Percentiles rank a stretch among this genome's conserved stretches.
Evolutionary conservation across 2,888 invertebrate genomes (phyloP).

Genomic region (Bruchidius siliquastri): DNA sequence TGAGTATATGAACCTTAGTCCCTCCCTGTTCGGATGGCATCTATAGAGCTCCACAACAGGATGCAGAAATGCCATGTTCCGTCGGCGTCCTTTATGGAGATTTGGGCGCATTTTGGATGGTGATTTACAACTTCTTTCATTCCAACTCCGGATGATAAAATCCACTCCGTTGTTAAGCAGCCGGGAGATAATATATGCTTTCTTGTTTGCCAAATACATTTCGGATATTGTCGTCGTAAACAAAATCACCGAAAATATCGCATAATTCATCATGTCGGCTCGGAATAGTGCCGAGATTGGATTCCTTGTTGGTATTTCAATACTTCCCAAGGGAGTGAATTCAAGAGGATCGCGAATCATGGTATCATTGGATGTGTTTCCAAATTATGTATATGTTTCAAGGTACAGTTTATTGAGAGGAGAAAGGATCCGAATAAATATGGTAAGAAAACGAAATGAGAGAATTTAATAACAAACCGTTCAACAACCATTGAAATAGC

Average conservation of each 20-base stretch:
- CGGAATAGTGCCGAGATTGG: not conserved
- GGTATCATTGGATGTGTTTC: no score
- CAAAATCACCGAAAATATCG: slow-evolving; percentile 2
- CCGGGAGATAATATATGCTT: slow-evolving; percentile 24
- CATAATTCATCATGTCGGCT: not conserved
- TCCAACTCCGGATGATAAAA: slow-evolving; percentile 5
- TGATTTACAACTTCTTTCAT: slow-evolving; percentile 35
- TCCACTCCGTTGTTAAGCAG: not conserved
- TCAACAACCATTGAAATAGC: no score
- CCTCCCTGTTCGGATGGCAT: slow-evolving; percentile 9
- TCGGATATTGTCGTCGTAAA: not conserved
- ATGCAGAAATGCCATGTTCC: slow-evolving; percentile 32
- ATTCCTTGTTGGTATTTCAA: not conserved
- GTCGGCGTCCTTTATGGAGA: slow-evolving; percentile 35
- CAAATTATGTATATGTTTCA: no score
- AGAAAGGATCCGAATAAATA: no score
- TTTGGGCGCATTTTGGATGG: slow-evolving; percentile 32
- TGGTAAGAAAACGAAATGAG: no score
- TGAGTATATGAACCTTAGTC: slow-evolving; percentile 12
- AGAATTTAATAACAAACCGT: no score
- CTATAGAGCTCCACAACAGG: slow-evolving; percentile 25
- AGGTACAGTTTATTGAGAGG: no score
- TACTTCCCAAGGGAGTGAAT: not conserved
- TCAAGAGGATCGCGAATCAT: no score
- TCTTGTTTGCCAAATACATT: slow-evolving; percentile 1